Percentiles rank a stretch among this genome's conserved stretches.
Evolutionary conservation across 2,888 invertebrate species (phyloP).

Genomic region (Drosophila kuntzei): DNA sequence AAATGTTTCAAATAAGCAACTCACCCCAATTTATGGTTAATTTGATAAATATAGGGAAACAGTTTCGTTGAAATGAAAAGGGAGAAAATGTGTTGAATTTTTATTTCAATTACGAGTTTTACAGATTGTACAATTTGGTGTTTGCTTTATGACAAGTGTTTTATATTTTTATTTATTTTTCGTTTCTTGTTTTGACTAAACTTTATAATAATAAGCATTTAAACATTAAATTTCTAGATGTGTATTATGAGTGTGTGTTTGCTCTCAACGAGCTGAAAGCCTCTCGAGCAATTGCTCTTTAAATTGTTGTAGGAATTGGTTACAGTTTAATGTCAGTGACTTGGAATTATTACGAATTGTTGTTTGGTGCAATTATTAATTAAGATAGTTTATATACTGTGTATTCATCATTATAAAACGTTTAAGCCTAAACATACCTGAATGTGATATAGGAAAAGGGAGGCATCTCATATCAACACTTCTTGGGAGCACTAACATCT

Average conservation of each 20-base stretch:
- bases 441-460: slow-evolving; percentile 1
- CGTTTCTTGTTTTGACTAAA: slow-evolving; percentile 33
- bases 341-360: slow-evolving; percentile 72
- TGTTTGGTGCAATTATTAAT: slow-evolving; percentile 51
- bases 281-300: slow-evolving; percentile 44
- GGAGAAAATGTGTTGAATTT: slow-evolving; percentile 49
- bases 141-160: slow-evolving; percentile 15
- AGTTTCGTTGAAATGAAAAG: slow-evolving; percentile 24
- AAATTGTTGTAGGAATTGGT: slow-evolving; percentile 32
- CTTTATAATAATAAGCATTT: slow-evolving; percentile 58
- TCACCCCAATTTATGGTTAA: slow-evolving; percentile 16
- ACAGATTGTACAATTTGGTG: slow-evolving; percentile 51
- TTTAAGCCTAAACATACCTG: slow-evolving; percentile 58
- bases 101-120: slow-evolving; percentile 49
- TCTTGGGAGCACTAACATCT: slow-evolving; percentile 4
- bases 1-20: slow-evolving; percentile 3
- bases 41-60: slow-evolving; percentile 1
- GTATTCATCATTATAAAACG: slow-evolving; percentile 31
- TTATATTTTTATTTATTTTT: not conserved
- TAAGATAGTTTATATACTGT: slow-evolving; percentile 22
- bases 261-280: slow-evolving; percentile 43
- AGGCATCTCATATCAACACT: not conserved
- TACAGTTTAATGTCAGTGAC: slow-evolving; percentile 42
- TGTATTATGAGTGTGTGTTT: slow-evolving; percentile 32
- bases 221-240: slow-evolving; percentile 48